Base-by-base conservation (phyloP, 2,888 invertebrate genomes). In the Helicoverpa assulta region DNA sequence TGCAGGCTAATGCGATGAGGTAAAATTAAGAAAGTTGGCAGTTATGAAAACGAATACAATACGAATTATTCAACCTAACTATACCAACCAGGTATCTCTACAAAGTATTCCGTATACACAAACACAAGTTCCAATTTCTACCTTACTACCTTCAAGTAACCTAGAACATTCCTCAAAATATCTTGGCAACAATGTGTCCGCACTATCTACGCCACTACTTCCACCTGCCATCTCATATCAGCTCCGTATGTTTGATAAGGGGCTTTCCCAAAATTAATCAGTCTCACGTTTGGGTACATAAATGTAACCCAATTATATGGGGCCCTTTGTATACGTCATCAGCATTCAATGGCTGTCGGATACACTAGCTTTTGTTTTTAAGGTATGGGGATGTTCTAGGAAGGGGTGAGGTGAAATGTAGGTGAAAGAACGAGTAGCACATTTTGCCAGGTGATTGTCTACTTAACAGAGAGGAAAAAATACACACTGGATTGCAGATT, bases 251-350 rank as follows among this genome's bases (percentile, higher is more conserved):
- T 78, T 81, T 80, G 80, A 85, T 76, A 74, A 76, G 76, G 78
- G 83, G 70, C 72, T 76, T 71, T 71, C 65, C 62, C 65, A 66
- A 85, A 82, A 84, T 85, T 84, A 84, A 85, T 85, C 85, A 81
- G 71, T 43, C 73, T 70, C 65, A 63, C 65, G 68, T 52, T 37
- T 64, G 70, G 70, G 53, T 70, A 70, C 63, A 63, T 72, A 74
- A 79, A 75, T 70, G 76, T 80, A 78, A 80, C 80, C 73, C 78
- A 84, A 83, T 83, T 83, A 84, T 67, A 67, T 66, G 57, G 57
- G 59, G 40, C 62, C 80, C 66, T 80, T 73, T 68, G 75, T 63
- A 70, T 40, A 76, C 65, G 76, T 82, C 84, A 76, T 78, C 70
- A 67, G 66, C 76, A 82, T 82, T 82, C 78, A 75, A 75, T 69